Conservation (phyloP, 2,113 vertebrate genomes). For the Tragelaphus buxtoni region DNA sequence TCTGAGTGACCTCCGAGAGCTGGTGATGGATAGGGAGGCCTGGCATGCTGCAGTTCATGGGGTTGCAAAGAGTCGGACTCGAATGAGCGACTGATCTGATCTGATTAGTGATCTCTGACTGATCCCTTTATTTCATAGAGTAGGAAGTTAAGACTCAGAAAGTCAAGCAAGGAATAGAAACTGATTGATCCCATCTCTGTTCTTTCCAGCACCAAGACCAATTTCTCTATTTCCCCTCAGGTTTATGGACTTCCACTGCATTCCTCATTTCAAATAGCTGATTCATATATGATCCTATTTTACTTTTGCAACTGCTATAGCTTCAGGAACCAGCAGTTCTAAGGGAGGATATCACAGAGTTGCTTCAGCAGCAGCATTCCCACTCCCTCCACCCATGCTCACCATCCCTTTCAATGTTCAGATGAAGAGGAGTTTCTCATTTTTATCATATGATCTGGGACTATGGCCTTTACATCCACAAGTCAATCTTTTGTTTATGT, state of each 20-base stretch:
- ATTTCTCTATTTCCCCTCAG: neutral
- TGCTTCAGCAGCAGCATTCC: neutral
- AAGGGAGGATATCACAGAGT: neutral
- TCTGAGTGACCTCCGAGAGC: no score
- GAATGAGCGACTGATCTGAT: no score
- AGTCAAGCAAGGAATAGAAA: neutral
- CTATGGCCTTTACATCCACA: neutral
- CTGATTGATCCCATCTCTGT: fast-evolving
- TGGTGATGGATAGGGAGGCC: no score
- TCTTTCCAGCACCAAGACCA: neutral
- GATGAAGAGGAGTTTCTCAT: neutral
- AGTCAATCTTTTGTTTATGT: neutral
- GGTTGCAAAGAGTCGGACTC: no score
- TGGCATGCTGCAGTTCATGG: no score
- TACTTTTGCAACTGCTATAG: neutral
- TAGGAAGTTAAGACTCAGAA: neutral
- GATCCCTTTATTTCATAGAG: neutral
- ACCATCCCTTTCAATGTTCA: neutral
- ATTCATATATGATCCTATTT: neutral
- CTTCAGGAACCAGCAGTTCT: neutral
- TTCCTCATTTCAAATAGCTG: neutral
- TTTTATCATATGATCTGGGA: neutral
- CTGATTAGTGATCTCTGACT: neutral
- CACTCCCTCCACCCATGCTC: neutral
- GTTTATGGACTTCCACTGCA: neutral